These are phyloP conservation scores for Globia sparganii DNA, from an alignment of 2,888 invertebrate species.

Conservation along the genomic window DNA sequence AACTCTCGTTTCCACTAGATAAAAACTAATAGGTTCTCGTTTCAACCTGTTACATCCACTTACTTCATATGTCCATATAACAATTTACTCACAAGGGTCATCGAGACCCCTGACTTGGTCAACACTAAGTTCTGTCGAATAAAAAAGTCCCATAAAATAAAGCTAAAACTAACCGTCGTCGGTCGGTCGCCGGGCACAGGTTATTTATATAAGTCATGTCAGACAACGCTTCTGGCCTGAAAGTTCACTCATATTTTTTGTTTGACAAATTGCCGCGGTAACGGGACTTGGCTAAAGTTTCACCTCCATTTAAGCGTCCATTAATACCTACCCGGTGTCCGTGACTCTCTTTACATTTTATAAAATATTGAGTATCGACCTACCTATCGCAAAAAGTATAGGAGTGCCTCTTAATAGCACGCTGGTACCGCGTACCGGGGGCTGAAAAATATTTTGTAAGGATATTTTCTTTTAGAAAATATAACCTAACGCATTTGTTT, in stretches of 20 bases:
- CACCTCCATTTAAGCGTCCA: constrained; percentile 87
- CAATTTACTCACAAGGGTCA: constrained; percentile 61
- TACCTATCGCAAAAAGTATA: constrained; percentile 56
- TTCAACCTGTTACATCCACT: constrained; percentile 46
- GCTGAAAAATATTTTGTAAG: background rate
- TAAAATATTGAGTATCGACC: constrained; percentile 69
- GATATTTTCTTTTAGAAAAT: background rate
- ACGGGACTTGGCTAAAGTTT: constrained; percentile 88
- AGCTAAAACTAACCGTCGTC: constrained; percentile 77
- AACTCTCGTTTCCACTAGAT: background rate
- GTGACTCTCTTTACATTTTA: constrained; percentile 78
- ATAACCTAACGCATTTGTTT: background rate
- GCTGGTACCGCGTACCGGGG: background rate
- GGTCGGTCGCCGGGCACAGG: constrained; percentile 74
- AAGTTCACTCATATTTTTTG: constrained; percentile 88
- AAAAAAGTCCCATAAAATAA: constrained; percentile 76
- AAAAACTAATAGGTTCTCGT: constrained; percentile 10
- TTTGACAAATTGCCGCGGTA: constrained; percentile 89
- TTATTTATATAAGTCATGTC: constrained; percentile 88
- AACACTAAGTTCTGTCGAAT: constrained; percentile 71
- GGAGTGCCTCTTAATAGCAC: constrained; percentile 12
- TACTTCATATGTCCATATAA: constrained; percentile 36
- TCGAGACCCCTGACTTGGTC: constrained; percentile 62
- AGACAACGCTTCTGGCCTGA: constrained; percentile 83
- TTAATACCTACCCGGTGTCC: constrained; percentile 82